Conservation (phyloP, 2,113 vertebrate genomes). For the Scartelaos histophorus region DNA sequence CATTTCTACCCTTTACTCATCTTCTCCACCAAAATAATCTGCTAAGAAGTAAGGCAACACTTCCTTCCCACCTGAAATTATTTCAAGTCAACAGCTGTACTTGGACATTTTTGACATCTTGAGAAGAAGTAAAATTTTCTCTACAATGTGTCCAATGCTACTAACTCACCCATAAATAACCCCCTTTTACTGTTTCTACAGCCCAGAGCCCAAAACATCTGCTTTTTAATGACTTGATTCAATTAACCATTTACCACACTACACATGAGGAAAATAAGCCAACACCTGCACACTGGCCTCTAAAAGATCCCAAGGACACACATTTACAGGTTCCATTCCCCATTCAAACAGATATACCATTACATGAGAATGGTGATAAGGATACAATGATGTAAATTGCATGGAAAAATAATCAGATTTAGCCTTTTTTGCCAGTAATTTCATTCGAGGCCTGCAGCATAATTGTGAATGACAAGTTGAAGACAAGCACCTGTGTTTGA, state of each 20-base stretch:
- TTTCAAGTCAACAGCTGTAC: background rate
- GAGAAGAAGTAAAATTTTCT: background rate
- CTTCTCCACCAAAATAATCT: too few relatives aligned
- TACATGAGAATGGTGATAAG: background rate
- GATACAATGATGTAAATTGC: background rate
- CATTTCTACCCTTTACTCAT: too few relatives aligned
- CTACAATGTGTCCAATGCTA: background rate
- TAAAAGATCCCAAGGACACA: conserved; percentile 18
- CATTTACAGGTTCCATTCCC: background rate
- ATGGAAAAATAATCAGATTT: conserved; percentile 4
- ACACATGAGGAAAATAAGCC: conserved; percentile 21
- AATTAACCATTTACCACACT: conserved; percentile 58
- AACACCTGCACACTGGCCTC: conserved; percentile 21
- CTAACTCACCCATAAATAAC: conserved; percentile 8
- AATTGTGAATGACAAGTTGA: conserved; percentile 48
- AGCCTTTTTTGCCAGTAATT: background rate
- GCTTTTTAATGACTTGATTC: conserved; percentile 53
- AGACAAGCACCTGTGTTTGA: conserved; percentile 56
- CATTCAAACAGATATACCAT: conserved; percentile 2
- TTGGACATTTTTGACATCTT: background rate
- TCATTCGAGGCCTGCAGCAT: background rate
- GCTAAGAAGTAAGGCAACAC: background rate
- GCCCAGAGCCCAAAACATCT: conserved; percentile 39
- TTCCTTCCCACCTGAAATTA: background rate
- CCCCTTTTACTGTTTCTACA: conserved; percentile 8